Conservation (phyloP, 2,797 vertebrate genomes). For the Molossus alvarezi region DNA sequence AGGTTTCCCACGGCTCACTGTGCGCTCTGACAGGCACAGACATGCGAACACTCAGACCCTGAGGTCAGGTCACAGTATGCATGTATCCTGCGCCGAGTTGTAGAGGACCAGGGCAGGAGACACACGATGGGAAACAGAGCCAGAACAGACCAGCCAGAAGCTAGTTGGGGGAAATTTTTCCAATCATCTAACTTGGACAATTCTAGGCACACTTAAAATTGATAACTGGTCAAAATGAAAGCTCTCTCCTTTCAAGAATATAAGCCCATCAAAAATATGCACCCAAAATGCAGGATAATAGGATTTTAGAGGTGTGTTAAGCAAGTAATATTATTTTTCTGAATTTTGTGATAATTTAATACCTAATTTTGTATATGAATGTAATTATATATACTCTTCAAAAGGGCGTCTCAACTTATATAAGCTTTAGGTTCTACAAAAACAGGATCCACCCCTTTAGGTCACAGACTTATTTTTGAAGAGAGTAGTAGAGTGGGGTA, state of each 20-base stretch:
- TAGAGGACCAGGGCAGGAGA: not conserved
- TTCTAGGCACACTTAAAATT: not conserved
- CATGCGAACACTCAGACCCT: not conserved
- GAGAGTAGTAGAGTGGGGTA: not conserved
- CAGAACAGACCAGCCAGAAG: not conserved
- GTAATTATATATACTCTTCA: not conserved
- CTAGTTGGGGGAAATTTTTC: not conserved
- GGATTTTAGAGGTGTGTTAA: not conserved
- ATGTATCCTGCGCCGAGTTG: not conserved
- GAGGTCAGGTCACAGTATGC: rapidly evolving
- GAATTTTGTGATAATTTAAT: conserved; percentile 21
- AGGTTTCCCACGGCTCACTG: not conserved
- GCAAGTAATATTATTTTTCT: not conserved
- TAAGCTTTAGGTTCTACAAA: not conserved
- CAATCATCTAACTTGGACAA: not conserved
- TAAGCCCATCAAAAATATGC: not conserved
- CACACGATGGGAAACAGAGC: not conserved
- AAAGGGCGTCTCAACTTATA: not conserved
- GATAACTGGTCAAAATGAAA: not conserved
- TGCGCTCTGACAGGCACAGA: rapidly evolving
- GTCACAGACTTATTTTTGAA: not conserved
- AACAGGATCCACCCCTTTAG: not conserved
- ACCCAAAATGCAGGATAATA: not conserved
- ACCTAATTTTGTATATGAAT: not conserved
- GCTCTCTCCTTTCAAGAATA: not conserved